These are phyloP conservation scores for Leptopilina clavipes DNA, from an alignment of 1,140 invertebrate species.

Conservation along the genomic window DNA sequence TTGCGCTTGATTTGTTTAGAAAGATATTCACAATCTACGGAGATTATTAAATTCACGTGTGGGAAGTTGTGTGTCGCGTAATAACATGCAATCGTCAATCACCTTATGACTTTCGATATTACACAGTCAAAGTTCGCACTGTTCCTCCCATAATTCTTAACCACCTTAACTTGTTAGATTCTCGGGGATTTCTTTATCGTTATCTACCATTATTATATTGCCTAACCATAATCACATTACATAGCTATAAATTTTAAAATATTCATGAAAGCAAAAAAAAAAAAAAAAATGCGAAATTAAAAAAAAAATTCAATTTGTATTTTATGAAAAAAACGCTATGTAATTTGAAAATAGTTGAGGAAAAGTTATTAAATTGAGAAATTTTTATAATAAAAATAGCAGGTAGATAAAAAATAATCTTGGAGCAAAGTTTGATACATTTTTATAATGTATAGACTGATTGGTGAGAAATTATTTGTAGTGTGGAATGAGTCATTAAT, in stretches of 20 bases:
- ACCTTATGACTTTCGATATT: conserved; percentile 5
- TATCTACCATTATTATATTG: background rate
- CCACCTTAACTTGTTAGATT: background rate
- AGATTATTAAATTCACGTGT: conserved; percentile 20
- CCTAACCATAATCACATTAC: background rate
- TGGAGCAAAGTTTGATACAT: too few species aligned
- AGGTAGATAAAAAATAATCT: too few species aligned
- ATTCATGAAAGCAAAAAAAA: background rate
- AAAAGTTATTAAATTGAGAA: too few species aligned
- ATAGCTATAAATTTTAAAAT: background rate
- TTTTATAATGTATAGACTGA: background rate
- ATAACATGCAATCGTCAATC: conserved; percentile 10
- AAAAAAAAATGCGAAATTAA: too few species aligned
- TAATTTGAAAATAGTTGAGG: too few species aligned
- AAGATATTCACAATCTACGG: conserved; percentile 10
- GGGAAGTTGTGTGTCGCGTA: conserved; percentile 27
- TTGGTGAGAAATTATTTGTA: background rate
- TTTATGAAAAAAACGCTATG: too few species aligned
- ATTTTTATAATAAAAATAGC: too few species aligned
- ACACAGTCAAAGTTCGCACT: conserved; percentile 20
- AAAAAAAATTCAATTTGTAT: too few species aligned
- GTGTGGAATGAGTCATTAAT: conserved; percentile 10
- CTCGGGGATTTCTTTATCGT: background rate
- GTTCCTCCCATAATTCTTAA: conserved; percentile 25
- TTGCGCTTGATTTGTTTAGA: conserved; percentile 13